Evolutionary conservation across 2,113 vertebrate species (phyloP).

Genomic region (Phalacrocorax aristotelis): DNA sequence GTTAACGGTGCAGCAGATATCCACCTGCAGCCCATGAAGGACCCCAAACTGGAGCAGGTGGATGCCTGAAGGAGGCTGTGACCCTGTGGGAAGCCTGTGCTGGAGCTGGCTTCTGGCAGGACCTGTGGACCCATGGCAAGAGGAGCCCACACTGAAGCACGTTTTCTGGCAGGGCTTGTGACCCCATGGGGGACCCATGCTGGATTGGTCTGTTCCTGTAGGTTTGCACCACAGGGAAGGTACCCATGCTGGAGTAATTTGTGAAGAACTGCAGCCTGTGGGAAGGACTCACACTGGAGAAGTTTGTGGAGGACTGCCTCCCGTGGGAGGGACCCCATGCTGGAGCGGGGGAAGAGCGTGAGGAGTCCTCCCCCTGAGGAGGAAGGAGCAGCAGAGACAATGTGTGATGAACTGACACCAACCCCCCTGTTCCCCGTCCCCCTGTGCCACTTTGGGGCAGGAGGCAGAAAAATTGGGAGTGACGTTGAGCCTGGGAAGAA

Average conservation of each 20-base stretch:
- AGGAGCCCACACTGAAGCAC: neutral
- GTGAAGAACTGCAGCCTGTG: neutral
- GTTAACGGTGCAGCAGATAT: neutral
- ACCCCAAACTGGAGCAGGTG: neutral
- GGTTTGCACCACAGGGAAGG: neutral
- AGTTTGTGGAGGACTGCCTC: neutral
- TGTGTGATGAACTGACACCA: neutral
- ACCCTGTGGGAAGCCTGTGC: fast-evolving
- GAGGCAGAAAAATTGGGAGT: neutral
- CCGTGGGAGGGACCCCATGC: neutral
- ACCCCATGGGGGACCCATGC: neutral
- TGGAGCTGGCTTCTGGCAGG: neutral
- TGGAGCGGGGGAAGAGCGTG: neutral
- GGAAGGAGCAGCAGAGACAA: neutral
- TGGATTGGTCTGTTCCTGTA: neutral
- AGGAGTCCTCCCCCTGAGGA: neutral
- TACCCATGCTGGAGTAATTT: neutral
- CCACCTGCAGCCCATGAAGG: neutral
- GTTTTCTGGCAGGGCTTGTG: neutral
- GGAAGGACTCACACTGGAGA: neutral
- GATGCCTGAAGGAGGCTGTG: neutral
- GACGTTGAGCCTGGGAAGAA: neutral
- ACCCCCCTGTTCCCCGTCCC: neutral
- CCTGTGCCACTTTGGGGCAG: fast-evolving
- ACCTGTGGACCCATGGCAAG: neutral